Evolutionary conservation across 2,888 invertebrate genomes (phyloP).

Genomic region (Caenorhabditis panamensis): DNA sequence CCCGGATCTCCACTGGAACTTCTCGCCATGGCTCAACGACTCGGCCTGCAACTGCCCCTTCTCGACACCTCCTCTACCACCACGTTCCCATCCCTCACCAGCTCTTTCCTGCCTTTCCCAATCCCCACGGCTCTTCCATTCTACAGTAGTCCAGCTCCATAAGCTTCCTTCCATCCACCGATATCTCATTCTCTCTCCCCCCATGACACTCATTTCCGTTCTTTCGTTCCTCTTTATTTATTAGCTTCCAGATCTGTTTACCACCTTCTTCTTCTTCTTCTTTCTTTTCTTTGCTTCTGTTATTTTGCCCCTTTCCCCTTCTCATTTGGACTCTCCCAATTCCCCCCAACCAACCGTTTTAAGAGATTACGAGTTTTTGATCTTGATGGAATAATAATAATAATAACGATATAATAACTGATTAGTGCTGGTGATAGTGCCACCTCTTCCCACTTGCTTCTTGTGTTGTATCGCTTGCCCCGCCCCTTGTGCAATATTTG

Average conservation of each 20-base stretch:
- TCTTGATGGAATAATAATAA: background rate
- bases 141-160: slow-evolving; percentile 21
- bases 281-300: slow-evolving; percentile 16
- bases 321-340: slow-evolving; percentile 5
- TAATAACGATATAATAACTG: slow-evolving; percentile 9
- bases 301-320: background rate
- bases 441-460: background rate
- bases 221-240: slow-evolving; percentile 19
- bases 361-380: slow-evolving; percentile 46
- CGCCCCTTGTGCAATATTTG: background rate
- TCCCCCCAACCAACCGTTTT: background rate
- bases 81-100: background rate
- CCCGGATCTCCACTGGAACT: slow-evolving; percentile 39
- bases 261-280: background rate
- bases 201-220: slow-evolving; percentile 15
- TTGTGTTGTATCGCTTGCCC: slow-evolving; percentile 39
- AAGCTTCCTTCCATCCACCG: slow-evolving; percentile 11
- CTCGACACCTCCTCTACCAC: background rate
- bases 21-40: slow-evolving; percentile 46
- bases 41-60: slow-evolving; percentile 42
- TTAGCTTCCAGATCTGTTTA: slow-evolving; percentile 1
- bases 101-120: slow-evolving; percentile 10
- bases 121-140: slow-evolving; percentile 8
- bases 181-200: slow-evolving; percentile 19
- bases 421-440: background rate